Conservation (phyloP, 1,140 invertebrate genomes). For the Anagrus nilaparvatae region DNA sequence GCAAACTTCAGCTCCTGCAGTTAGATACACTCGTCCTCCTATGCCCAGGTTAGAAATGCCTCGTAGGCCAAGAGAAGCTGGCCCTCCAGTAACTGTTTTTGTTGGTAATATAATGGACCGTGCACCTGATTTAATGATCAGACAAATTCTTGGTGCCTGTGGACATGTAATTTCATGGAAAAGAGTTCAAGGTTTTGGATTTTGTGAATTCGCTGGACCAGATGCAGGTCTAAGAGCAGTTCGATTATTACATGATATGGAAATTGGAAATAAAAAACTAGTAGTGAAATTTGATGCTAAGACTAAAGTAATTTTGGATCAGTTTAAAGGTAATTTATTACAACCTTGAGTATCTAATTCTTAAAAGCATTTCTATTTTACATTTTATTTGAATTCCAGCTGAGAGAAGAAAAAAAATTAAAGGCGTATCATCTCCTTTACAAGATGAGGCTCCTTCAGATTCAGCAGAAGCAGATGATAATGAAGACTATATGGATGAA, state of each 20-base stretch:
- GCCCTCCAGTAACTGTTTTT: constrained; percentile 93
- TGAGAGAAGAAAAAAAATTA: constrained; percentile 49
- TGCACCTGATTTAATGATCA: constrained; percentile 89
- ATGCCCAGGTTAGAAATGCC: constrained; percentile 29
- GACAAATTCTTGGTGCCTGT: constrained; percentile 81
- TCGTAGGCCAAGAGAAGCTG: constrained; percentile 41
- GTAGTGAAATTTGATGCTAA: constrained; percentile 98
- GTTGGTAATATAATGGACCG: constrained; percentile 96
- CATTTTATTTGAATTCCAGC: constrained; percentile 29
- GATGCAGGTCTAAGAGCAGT: constrained; percentile 92
- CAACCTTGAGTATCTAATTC: constrained; percentile 3
- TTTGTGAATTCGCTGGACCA: constrained; percentile 92
- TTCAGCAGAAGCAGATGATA: constrained; percentile 39
- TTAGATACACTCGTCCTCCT: constrained; percentile 34
- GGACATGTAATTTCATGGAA: constrained; percentile 95
- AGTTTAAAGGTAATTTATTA: constrained; percentile 78
- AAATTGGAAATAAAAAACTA: constrained; percentile 86
- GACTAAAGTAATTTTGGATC: constrained; percentile 86
- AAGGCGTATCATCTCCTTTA: constrained; percentile 45
- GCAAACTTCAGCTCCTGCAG: constrained; percentile 40
- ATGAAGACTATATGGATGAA: constrained; percentile 71
- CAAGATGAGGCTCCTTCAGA: constrained; percentile 49
- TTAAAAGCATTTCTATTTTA: background rate
- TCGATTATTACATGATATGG: constrained; percentile 84
- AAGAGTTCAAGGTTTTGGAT: constrained; percentile 95